Percentiles rank a stretch among this genome's conserved stretches.
These are phyloP conservation scores for Benthosema pterotum DNA, from an alignment of 2,797 vertebrate genomes.

Conservation along the genomic window DNA sequence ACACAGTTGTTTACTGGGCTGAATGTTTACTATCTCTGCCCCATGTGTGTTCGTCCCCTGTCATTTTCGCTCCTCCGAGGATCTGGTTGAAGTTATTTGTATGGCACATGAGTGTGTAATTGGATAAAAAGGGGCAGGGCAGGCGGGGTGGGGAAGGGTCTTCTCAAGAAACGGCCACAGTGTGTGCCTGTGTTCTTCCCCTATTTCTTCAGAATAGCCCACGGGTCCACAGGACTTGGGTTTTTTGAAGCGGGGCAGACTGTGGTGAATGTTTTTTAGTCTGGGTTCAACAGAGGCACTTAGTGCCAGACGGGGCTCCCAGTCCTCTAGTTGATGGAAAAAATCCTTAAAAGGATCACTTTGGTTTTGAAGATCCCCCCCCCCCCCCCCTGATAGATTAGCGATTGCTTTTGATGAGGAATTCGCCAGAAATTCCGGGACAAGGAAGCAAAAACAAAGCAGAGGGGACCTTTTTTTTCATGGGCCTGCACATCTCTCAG, in stretches of 20 bases:
- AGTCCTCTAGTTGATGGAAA: slow-evolving; percentile 33
- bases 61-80: slow-evolving; percentile 27
- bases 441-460: too few species aligned
- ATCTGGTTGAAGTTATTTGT: slow-evolving; percentile 52
- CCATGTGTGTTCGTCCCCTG: slow-evolving; percentile 42
- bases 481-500: too few species aligned
- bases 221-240: slow-evolving; percentile 3
- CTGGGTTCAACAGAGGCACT: slow-evolving; percentile 22
- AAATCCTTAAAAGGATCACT: slow-evolving; percentile 55
- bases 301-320: slow-evolving; percentile 31
- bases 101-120: slow-evolving; percentile 51
- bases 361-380: slow-evolving; percentile 13
- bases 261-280: slow-evolving; percentile 35
- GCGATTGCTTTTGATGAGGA: slow-evolving; percentile 10
- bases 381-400: slow-evolving; percentile 8
- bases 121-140: slow-evolving; percentile 12
- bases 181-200: slow-evolving; percentile 34
- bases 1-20: slow-evolving; percentile 45
- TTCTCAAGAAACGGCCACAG: slow-evolving; percentile 41
- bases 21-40: slow-evolving; percentile 32
- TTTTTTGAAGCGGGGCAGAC: slow-evolving; percentile 26
- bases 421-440: slow-evolving; percentile 1
- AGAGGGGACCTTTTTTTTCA: too few species aligned
- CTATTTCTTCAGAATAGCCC: slow-evolving; percentile 21
- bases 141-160: background rate